Conservation (phyloP, 2,888 invertebrate genomes). For the Euplexia lucipara region DNA sequence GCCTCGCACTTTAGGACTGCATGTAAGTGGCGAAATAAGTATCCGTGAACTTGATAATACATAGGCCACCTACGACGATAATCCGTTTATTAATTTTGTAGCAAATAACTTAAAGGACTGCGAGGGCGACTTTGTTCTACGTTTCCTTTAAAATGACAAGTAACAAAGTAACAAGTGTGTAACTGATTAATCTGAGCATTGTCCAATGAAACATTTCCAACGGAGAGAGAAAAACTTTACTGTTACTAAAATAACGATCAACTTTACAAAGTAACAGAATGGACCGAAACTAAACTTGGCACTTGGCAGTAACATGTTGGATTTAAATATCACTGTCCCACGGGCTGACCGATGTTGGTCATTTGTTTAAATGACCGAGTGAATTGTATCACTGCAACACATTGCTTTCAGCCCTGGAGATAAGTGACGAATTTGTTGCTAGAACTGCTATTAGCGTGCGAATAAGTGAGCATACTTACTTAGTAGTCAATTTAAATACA, state of each 20-base stretch:
- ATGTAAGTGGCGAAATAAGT: no score
- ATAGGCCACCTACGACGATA: no score
- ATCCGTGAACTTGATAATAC: no score
- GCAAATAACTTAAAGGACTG: no score
- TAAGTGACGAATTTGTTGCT: not conserved
- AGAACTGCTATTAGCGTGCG: not conserved
- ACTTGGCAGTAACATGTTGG: conserved; percentile 20
- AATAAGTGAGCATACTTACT: no score
- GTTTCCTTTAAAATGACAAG: no score
- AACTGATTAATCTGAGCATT: no score
- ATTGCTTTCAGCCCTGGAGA: conserved; percentile 9
- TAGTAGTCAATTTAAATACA: no score
- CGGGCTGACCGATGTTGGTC: conserved; percentile 49
- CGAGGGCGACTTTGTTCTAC: no score
- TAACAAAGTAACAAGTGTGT: no score
- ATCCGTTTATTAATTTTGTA: no score
- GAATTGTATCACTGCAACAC: conserved; percentile 69
- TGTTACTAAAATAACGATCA: not conserved
- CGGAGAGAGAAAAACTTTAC: not conserved
- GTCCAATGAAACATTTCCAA: not conserved
- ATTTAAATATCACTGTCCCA: conserved; percentile 38
- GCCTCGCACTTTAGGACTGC: no score
- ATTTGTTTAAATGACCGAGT: conserved; percentile 73
- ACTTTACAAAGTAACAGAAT: conserved; percentile 3
- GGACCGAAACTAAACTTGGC: conserved; percentile 17